These are phyloP conservation scores for Triops cancriformis DNA, from an alignment of 1,140 invertebrate species.

Conservation along the genomic window DNA sequence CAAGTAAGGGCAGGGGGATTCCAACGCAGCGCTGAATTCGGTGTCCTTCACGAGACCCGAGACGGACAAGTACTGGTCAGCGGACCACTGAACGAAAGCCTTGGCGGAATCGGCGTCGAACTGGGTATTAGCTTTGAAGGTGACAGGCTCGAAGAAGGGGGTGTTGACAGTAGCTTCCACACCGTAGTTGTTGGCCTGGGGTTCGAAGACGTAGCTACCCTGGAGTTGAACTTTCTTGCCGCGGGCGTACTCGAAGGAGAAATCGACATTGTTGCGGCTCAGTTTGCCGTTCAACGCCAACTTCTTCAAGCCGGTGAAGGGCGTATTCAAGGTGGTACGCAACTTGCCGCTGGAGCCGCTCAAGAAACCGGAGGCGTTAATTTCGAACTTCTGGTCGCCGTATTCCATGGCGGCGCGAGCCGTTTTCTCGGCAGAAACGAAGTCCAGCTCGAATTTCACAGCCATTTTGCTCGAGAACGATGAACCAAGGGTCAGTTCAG, in stretches of 20 bases:
- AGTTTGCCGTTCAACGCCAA: slow-evolving; percentile 12
- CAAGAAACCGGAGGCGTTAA: not conserved
- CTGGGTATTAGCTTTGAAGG: not conserved
- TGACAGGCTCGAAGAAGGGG: not conserved
- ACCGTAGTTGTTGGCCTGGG: not conserved
- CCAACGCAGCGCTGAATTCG: not conserved
- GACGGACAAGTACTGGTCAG: not conserved
- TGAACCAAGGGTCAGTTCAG: slow-evolving; percentile 5
- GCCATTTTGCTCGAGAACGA: not conserved
- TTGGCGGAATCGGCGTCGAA: not conserved
- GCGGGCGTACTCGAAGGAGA: slow-evolving; percentile 24
- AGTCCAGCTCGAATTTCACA: slow-evolving; percentile 6
- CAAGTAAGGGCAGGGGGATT: not conserved
- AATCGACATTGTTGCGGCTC: slow-evolving; percentile 17
- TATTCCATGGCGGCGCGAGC: slow-evolving; percentile 12
- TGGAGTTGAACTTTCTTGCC: slow-evolving; percentile 23
- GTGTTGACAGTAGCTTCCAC: not conserved
- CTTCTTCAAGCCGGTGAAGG: slow-evolving; percentile 24
- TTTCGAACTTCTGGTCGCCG: slow-evolving; percentile 25
- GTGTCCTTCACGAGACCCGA: slow-evolving; percentile 18
- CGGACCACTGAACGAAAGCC: not conserved
- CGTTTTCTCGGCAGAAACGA: not conserved
- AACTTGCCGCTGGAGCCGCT: slow-evolving; percentile 14
- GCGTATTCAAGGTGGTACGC: slow-evolving; percentile 1
- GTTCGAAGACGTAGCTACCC: slow-evolving; percentile 20